Percentiles rank a stretch among this genome's conserved stretches.
Evolutionary conservation across 2,797 vertebrate species (phyloP).

Genomic region (Channallabes apus): DNA sequence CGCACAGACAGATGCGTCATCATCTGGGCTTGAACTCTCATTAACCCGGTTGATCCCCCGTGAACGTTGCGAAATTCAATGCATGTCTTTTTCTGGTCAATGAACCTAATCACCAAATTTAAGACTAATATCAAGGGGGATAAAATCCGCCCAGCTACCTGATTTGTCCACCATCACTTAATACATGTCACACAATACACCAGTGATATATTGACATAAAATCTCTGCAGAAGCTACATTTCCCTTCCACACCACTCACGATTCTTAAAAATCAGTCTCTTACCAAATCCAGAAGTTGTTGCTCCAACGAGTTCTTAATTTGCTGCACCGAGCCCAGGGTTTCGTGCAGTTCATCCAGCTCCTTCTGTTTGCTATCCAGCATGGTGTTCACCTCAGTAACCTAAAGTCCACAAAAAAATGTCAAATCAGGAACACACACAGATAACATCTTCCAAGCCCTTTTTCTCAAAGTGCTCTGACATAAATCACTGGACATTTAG

Average conservation of each 20-base stretch:
- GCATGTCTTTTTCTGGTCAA: neutral
- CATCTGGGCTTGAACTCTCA: no score
- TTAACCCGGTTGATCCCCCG: no score
- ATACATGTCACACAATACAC: neutral
- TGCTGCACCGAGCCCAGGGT: constrained; percentile 76
- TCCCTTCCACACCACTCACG: neutral
- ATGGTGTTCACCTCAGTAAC: constrained; percentile 79
- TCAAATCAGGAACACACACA: no score
- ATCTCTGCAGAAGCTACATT: no score
- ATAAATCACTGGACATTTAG: neutral
- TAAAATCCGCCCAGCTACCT: neutral
- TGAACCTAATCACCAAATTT: neutral
- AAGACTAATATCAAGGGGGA: neutral
- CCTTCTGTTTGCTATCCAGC: constrained; percentile 81
- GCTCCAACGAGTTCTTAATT: constrained; percentile 80
- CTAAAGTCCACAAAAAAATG: constrained; percentile 64
- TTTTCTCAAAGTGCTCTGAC: neutral
- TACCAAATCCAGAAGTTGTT: constrained; percentile 85
- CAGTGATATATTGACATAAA: neutral
- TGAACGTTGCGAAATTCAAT: neutral
- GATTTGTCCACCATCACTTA: neutral
- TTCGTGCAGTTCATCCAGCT: constrained; percentile 78
- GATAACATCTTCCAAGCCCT: neutral
- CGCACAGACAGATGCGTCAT: no score
- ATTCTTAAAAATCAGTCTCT: neutral